phyloP scores from a whole-genome alignment of 2,113 vertebrate species.

The Pelmatolapia mariae region DNA sequence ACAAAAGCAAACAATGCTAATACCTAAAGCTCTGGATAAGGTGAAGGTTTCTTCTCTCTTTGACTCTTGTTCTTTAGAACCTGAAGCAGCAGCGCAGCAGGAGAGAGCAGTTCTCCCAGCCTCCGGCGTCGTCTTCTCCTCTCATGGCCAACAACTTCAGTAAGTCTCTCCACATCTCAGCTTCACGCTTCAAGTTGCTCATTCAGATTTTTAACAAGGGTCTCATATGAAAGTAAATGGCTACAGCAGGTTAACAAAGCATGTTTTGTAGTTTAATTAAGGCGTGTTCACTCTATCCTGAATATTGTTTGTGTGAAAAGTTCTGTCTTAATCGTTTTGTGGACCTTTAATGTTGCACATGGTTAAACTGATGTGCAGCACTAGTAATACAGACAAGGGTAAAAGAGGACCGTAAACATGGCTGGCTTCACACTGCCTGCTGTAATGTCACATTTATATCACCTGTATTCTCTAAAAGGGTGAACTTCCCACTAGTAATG shows the following conservation, averaged over 20 bases:
- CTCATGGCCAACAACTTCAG: slow-evolving; percentile 82
- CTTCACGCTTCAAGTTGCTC: neutral
- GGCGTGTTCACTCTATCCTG: slow-evolving; percentile 35
- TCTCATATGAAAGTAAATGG: neutral
- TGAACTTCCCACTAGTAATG: neutral
- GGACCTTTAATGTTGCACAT: neutral
- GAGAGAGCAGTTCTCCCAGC: slow-evolving; percentile 87
- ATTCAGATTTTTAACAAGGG: neutral
- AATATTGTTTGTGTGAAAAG: neutral
- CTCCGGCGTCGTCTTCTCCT: slow-evolving; percentile 74
- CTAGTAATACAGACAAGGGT: neutral
- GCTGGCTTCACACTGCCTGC: neutral
- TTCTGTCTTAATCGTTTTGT: neutral
- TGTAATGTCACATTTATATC: neutral
- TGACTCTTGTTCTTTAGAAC: slow-evolving; percentile 66
- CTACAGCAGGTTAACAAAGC: neutral
- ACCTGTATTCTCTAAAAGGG: neutral
- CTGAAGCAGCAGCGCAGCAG: slow-evolving; percentile 89
- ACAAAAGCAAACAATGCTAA: neutral
- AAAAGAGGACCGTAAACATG: neutral
- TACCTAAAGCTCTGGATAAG: neutral
- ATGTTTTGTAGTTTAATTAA: neutral
- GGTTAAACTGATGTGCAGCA: neutral
- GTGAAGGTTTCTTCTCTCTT: neutral
- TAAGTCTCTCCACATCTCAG: slow-evolving; percentile 52